A percentile compares a stretch with the other conserved stretches of the same genome.
Evolutionary conservation across 2,113 vertebrate species (phyloP).

Genomic region (Proteles cristata): DNA sequence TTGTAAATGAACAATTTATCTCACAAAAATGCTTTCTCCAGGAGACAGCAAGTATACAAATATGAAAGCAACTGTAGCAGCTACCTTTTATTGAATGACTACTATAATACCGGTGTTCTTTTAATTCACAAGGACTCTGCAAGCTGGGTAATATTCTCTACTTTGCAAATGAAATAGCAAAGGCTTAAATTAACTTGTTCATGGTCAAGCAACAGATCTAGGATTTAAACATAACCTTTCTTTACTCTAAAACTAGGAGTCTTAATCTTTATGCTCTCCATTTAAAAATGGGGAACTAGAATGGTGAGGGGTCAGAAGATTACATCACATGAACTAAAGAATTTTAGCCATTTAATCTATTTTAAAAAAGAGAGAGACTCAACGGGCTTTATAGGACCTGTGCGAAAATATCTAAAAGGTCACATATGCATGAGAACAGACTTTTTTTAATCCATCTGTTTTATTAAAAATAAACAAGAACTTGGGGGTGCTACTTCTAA

Average conservation of each 20-base stretch:
- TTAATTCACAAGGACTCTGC: neutral
- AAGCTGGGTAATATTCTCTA: neutral
- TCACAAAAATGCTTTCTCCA: neutral
- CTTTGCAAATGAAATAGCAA: neutral
- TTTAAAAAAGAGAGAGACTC: neutral
- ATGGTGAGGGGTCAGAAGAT: neutral
- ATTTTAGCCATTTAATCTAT: neutral
- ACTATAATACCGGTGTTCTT: neutral
- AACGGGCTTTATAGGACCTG: neutral
- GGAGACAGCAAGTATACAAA: neutral
- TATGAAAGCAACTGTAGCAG: neutral
- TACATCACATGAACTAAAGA: neutral
- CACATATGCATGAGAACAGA: neutral
- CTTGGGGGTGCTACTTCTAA: neutral
- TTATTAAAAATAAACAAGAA: slow-evolving; percentile 43
- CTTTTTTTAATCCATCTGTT: neutral
- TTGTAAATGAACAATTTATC: neutral
- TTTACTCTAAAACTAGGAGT: neutral
- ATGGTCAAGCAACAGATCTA: neutral
- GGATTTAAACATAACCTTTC: neutral
- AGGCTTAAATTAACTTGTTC: neutral
- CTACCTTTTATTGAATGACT: neutral
- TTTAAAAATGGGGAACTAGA: neutral
- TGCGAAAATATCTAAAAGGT: neutral
- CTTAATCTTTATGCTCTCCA: neutral